These are phyloP conservation scores for Acipenser ruthenus DNA, from an alignment of 2,797 vertebrate genomes.

Conservation along the genomic window DNA sequence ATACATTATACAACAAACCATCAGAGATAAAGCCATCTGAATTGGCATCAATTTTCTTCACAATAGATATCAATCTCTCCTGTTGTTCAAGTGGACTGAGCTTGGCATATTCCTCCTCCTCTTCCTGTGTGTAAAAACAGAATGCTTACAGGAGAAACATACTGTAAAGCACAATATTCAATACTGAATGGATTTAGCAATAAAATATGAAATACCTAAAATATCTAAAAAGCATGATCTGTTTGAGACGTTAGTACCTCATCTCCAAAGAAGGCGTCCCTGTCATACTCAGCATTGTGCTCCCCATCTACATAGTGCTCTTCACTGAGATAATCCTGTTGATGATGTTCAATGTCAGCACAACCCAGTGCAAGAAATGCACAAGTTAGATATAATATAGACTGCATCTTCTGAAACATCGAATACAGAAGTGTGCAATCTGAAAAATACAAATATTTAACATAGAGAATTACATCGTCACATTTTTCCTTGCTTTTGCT, in stretches of 20 bases:
- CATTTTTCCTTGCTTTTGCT: too few relatives aligned
- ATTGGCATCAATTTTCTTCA: conserved; percentile 76
- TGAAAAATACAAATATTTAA: not conserved
- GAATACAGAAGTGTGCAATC: not conserved
- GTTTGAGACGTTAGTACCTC: conserved; percentile 51
- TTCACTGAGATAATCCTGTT: conserved; percentile 37
- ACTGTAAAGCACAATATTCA: too few relatives aligned
- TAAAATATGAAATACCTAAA: not conserved
- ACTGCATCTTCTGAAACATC: conserved; percentile 36
- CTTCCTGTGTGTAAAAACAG: conserved; percentile 54
- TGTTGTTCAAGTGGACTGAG: conserved; percentile 71
- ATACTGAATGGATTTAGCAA: not conserved
- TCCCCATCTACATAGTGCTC: conserved; percentile 54
- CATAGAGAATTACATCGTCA: too few relatives aligned
- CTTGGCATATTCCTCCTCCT: conserved; percentile 64
- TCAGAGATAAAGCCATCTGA: conserved; percentile 65
- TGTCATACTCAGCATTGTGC: conserved; percentile 71
- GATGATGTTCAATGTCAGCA: conserved; percentile 29
- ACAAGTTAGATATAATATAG: conserved; percentile 14
- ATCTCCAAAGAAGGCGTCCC: conserved; percentile 70
- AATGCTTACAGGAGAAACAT: conserved; percentile 2
- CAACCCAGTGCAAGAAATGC: conserved; percentile 35
- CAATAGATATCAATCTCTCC: conserved; percentile 65
- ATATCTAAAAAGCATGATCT: not conserved
- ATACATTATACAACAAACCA: conserved; percentile 47